Evolutionary conservation across 2,113 vertebrate genomes (phyloP).

Genomic region (human): GRCh38 chr7:16213001-16213500

Average conservation of each 20-base stretch:
- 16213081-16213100: neutral
- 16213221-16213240: neutral
- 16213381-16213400: no score
- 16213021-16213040: neutral
- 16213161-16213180: neutral
- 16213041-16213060: neutral
- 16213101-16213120: slow-evolving; percentile 24
- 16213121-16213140: neutral
- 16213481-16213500: no score
- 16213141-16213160: neutral
- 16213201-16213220: neutral
- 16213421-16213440: no score
- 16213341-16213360: neutral
- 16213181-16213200: neutral
- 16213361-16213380: no score
- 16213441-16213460: no score
- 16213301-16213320: neutral
- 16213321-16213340: neutral
- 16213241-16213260: neutral
- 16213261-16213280: neutral
- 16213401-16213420: no score
- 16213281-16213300: neutral
- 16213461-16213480: no score
- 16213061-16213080: neutral
- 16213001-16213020: neutral